Conservation (phyloP, 1,140 invertebrate species). For the Limonius californicus region DNA sequence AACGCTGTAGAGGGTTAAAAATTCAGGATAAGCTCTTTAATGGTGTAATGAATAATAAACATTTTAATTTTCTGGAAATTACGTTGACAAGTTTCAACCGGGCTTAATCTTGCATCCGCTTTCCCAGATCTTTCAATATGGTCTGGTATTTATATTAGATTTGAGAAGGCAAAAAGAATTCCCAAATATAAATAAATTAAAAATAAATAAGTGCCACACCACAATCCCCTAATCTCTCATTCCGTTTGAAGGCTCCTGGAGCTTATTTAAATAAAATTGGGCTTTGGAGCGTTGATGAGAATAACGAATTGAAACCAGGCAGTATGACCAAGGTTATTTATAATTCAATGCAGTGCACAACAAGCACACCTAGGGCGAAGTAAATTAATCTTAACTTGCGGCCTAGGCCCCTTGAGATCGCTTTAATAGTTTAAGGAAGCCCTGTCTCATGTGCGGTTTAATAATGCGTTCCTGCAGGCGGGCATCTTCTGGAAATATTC, state of each 20-base stretch:
- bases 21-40: too few relatives aligned
- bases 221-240: too few relatives aligned
- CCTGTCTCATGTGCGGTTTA: neutral
- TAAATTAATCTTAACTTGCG: neutral
- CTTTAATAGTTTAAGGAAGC: neutral
- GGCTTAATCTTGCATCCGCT: too few relatives aligned
- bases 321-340: neutral
- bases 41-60: too few relatives aligned
- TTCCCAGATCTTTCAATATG: too few relatives aligned
- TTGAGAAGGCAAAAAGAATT: too few relatives aligned
- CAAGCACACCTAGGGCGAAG: constrained; percentile 1
- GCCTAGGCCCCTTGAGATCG: neutral
- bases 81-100: too few relatives aligned
- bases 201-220: too few relatives aligned
- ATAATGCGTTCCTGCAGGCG: neutral
- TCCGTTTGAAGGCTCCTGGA: neutral
- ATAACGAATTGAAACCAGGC: neutral
- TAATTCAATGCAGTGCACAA: neutral
- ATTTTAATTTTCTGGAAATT: too few relatives aligned
- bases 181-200: too few relatives aligned
- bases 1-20: too few relatives aligned
- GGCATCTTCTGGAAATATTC: neutral
- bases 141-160: too few relatives aligned
- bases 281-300: neutral
- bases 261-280: neutral